Conservation (phyloP, 2,797 vertebrate species). For the Pterois miles region DNA sequence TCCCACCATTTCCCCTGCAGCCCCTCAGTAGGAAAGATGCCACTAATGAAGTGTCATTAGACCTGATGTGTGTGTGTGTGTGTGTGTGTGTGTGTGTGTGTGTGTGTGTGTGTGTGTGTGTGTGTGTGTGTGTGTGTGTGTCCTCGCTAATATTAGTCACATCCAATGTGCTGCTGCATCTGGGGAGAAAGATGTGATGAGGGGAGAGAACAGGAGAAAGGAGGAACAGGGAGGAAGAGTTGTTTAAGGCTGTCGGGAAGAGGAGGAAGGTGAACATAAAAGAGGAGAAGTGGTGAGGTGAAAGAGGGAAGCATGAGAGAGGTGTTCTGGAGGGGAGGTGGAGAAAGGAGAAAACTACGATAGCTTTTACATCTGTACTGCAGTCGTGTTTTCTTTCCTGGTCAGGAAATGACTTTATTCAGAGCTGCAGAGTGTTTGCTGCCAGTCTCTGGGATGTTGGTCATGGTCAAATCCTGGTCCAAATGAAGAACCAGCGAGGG, state of each 20-base stretch:
- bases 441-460: constrained; percentile 6
- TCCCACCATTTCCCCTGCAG: constrained; percentile 37
- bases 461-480: constrained; percentile 6
- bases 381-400: constrained; percentile 1
- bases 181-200: constrained; percentile 5
- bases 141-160: constrained; percentile 39
- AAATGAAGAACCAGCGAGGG: constrained; percentile 3
- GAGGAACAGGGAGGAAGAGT: not conserved
- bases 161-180: constrained; percentile 15
- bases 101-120: too few relatives aligned
- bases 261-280: not conserved
- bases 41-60: constrained; percentile 66
- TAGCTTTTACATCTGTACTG: constrained; percentile 13
- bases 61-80: constrained; percentile 12
- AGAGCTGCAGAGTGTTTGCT: not conserved
- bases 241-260: constrained; percentile 8
- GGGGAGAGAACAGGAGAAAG: not conserved
- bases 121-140: too few relatives aligned
- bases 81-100: constrained; percentile 18
- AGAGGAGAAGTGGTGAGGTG: not conserved
- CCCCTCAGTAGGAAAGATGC: constrained; percentile 33
- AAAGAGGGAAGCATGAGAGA: not conserved
- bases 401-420: constrained; percentile 6
- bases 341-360: not conserved
- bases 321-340: not conserved